Conservation (phyloP, 1,140 invertebrate genomes). For the Trichoplusia ni region DNA sequence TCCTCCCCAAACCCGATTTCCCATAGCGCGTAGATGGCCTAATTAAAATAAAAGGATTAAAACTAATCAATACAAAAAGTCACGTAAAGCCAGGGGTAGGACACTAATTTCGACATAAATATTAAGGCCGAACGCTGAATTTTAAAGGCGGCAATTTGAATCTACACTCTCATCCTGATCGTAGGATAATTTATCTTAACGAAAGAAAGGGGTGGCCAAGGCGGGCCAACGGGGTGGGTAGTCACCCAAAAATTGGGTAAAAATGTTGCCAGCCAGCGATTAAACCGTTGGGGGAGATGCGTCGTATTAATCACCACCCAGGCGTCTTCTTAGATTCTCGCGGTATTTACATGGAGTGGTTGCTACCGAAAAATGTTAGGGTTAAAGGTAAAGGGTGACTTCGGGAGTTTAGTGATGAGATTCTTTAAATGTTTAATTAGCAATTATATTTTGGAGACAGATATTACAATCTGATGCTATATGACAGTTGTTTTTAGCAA, state of each 20-base stretch:
- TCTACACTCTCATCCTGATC: constrained; percentile 80
- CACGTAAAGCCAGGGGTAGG: constrained; percentile 38
- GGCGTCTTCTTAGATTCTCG: constrained; percentile 71
- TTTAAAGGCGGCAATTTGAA: constrained; percentile 80
- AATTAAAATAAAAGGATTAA: constrained; percentile 6
- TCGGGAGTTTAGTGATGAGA: neutral
- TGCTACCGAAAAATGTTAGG: neutral
- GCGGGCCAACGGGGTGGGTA: constrained; percentile 43
- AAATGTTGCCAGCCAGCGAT: constrained; percentile 80
- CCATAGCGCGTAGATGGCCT: too few species aligned
- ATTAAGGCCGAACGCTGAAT: constrained; percentile 74
- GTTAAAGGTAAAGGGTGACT: too few species aligned
- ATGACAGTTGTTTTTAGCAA: too few species aligned
- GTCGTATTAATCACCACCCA: constrained; percentile 81
- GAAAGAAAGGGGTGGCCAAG: constrained; percentile 77
- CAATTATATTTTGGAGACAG: too few species aligned
- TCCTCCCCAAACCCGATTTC: too few species aligned
- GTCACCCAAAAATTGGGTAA: constrained; percentile 79
- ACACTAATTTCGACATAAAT: constrained; percentile 60
- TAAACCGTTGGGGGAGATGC: constrained; percentile 79
- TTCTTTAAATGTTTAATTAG: neutral
- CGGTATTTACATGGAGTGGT: constrained; percentile 49
- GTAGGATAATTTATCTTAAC: constrained; percentile 80
- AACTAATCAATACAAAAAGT: constrained; percentile 22
- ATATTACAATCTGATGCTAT: too few species aligned